Evolutionary conservation across 2,797 vertebrate species (phyloP), one percentile per base, ranked within the genome.

Genomic region (Myotis pilosus): DNA sequence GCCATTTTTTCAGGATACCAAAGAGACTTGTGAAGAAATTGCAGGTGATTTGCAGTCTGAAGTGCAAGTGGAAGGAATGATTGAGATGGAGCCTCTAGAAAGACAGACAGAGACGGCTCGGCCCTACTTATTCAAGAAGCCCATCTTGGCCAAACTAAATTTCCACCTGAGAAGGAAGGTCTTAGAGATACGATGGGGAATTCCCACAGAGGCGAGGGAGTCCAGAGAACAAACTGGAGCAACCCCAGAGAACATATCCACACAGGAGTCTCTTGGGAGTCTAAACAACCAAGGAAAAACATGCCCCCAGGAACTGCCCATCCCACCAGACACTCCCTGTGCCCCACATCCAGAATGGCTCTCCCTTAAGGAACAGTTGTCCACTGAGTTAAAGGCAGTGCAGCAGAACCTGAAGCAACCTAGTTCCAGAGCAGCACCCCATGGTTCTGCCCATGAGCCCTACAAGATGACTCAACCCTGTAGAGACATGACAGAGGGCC

Each of bases 121-220:
- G 20, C 51, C 38, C n/a, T 12, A 8, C 30, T n/a, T 62, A 6
- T 4, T 83, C 60, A 86, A 84, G 28, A 60, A 78, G 53, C 8
- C 20, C 13, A 51, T 38, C 25, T 62, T 95, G 51, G 23, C 51
- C 49, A 95, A 95, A 80, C 60, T 97, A 28, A 92, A 95, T 68
- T 97, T 96, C 80, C 96, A 97, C 57, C 62, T 96, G 33, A 96
- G 60, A 47, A 97, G 85, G 84, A 97, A 96, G 81, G 13, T 38
- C 51, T 47, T 97, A 66, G 97, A 92, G 25, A 71, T 81, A 57
- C 84, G 86, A 6, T 2, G 84, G 79, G 95, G 94, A 81, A 85
- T 96, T 87, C 85, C 95, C 28, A 16, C 19, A n/a, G 89, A 57
- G 57, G 84, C 17, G 6, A 82, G 23, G 17, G 19, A 89, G 25